These are phyloP conservation scores for Danaus plexippus DNA, from an alignment of 1,140 invertebrate species.

Conservation along the genomic window DNA sequence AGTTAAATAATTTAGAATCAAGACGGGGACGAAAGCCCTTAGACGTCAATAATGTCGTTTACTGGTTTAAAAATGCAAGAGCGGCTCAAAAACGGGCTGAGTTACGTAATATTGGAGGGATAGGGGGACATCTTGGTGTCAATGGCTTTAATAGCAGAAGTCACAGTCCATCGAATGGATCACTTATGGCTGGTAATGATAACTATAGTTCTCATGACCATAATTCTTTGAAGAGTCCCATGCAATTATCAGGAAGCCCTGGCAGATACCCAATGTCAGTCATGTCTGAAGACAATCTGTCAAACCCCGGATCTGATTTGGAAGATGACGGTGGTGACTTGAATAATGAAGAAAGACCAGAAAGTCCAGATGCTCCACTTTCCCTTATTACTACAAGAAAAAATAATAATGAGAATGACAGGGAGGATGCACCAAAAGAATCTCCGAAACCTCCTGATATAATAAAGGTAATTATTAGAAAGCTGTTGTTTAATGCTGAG, in stretches of 20 bases:
- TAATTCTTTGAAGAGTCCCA: conserved; percentile 69
- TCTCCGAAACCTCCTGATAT: conserved; percentile 68
- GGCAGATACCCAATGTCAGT: conserved; percentile 70
- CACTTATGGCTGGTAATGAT: conserved; percentile 68
- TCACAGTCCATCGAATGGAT: conserved; percentile 75
- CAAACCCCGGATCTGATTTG: conserved; percentile 74
- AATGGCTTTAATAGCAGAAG: conserved; percentile 77
- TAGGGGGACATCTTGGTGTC: conserved; percentile 71
- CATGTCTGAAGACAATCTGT: conserved; percentile 74
- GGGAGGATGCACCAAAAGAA: conserved; percentile 57
- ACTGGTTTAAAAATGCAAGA: conserved; percentile 99
- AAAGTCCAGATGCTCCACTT: conserved; percentile 77
- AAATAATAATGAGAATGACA: conserved; percentile 47
- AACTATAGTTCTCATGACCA: conserved; percentile 72
- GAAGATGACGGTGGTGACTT: conserved; percentile 74
- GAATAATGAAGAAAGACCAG: conserved; percentile 71
- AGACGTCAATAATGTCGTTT: conserved; percentile 97
- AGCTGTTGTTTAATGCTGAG: not conserved
- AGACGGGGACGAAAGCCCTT: conserved; percentile 92
- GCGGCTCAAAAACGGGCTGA: conserved; percentile 94
- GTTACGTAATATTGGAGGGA: conserved; percentile 74
- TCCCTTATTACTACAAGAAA: conserved; percentile 76
- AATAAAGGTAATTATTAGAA: conserved; percentile 54
- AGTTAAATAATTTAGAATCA: conserved; percentile 93
- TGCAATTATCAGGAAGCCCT: conserved; percentile 63